Percentiles rank a stretch among this genome's conserved stretches.
Conservation (phyloP, 53 echinoderm and acorn worm species). For the Patiria pectinifera region DNA sequence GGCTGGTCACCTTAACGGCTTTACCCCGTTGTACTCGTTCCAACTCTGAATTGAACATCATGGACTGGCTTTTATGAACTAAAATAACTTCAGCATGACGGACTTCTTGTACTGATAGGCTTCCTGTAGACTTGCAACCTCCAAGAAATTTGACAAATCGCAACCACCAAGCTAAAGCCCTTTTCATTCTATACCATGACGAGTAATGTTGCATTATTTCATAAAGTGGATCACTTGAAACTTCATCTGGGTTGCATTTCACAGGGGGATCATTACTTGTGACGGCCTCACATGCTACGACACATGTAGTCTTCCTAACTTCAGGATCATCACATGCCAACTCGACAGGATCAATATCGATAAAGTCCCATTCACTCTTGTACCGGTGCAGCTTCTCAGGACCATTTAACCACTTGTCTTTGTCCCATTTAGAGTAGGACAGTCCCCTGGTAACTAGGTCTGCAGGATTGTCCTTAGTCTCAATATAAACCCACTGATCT, state of each 20-base stretch:
- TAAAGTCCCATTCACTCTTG: background rate
- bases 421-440: no score
- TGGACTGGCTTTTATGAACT: conserved; percentile 7
- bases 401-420: no score
- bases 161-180: conserved; percentile 37
- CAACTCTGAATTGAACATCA: background rate
- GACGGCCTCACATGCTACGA: background rate
- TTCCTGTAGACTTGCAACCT: background rate
- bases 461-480: conserved; percentile 44
- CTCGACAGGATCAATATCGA: background rate
- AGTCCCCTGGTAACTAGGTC: background rate
- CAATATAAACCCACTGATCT: conserved; percentile 56
- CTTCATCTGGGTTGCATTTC: background rate
- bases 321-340: conserved; percentile 24
- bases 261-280: background rate
- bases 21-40: conserved; percentile 5
- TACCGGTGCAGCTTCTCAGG: no score
- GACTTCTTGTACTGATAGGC: background rate
- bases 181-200: conserved; percentile 51
- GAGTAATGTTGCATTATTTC: conserved; percentile 55
- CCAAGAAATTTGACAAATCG: background rate
- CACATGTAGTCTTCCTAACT: background rate
- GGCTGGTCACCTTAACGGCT: conserved; percentile 13
- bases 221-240: conserved; percentile 21
- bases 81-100: background rate